Evolutionary conservation across 2,113 vertebrate species (phyloP).

Genomic region (Entelurus aequoreus): DNA sequence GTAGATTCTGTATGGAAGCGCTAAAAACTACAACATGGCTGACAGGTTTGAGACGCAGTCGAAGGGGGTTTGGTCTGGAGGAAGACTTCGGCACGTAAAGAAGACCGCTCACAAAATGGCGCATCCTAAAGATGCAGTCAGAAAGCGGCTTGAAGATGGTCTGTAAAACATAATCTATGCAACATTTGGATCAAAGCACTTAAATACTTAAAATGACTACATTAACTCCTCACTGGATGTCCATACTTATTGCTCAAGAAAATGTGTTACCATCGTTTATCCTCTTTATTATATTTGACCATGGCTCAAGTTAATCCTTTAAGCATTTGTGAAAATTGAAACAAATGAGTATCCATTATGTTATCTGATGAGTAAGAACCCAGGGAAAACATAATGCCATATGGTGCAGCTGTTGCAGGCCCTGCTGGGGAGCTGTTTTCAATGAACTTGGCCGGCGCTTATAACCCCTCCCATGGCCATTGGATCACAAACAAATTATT

Average conservation of each 20-base stretch:
- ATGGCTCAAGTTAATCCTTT: constrained; percentile 11
- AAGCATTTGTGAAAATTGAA: constrained; percentile 25
- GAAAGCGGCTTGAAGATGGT: too few species aligned
- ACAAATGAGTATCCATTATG: constrained; percentile 29
- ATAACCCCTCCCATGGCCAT: constrained; percentile 53
- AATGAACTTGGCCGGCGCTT: constrained; percentile 68
- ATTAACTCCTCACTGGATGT: background rate
- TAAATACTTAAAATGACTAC: background rate
- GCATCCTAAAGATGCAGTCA: too few species aligned
- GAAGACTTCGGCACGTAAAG: too few species aligned
- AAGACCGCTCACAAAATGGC: too few species aligned
- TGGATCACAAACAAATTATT: constrained; percentile 68
- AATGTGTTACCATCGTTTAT: background rate
- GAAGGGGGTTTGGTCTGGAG: too few species aligned
- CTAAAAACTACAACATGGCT: too few species aligned
- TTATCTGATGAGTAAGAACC: constrained; percentile 29
- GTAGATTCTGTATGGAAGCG: too few species aligned
- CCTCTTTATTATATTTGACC: constrained; percentile 5
- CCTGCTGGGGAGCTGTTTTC: constrained; percentile 16
- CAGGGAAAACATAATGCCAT: constrained; percentile 20
- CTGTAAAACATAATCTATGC: too few species aligned
- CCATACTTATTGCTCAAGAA: background rate
- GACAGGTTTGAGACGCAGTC: too few species aligned
- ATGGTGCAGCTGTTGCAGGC: constrained; percentile 28
- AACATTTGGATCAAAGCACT: too few species aligned